phyloP scores from a whole-genome alignment of 2,113 vertebrate genomes.

The cattle (Bos taurus) region DNA sequence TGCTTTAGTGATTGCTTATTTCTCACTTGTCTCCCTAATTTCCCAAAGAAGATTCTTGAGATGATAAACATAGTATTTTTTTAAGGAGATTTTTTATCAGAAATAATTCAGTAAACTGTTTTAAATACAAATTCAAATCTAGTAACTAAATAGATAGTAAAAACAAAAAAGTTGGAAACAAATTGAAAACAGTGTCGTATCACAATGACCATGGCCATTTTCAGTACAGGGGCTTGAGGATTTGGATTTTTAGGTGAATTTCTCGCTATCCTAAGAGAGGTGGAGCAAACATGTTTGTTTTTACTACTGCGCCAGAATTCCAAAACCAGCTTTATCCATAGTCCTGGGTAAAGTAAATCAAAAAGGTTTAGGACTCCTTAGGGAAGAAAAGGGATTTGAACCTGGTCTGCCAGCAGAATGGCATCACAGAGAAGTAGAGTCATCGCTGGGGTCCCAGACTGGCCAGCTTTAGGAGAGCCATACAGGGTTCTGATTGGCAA shows the following conservation, averaged over 20 bases:
- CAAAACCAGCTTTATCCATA: background rate
- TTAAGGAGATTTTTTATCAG: background rate
- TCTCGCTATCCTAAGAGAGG: background rate
- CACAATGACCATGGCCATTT: background rate
- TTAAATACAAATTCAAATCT: conserved; percentile 2
- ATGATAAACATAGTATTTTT: background rate
- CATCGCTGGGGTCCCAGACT: background rate
- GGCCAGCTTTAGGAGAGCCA: background rate
- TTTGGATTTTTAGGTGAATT: background rate
- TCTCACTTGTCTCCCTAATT: background rate
- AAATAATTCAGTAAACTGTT: background rate
- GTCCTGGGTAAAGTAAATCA: background rate
- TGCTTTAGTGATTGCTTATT: background rate
- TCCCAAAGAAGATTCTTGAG: background rate
- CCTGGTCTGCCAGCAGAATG: background rate
- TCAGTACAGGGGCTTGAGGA: background rate
- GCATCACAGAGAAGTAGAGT: background rate
- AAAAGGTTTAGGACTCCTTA: background rate
- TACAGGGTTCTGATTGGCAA: background rate
- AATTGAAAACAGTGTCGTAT: background rate
- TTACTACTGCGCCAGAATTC: background rate
- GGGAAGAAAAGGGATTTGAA: background rate
- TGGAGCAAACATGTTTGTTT: background rate
- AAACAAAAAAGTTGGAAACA: background rate
- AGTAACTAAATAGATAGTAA: background rate